Evolutionary conservation across 1,140 invertebrate species (phyloP).

Genomic region (Pseudachorutes palmiensis): DNA sequence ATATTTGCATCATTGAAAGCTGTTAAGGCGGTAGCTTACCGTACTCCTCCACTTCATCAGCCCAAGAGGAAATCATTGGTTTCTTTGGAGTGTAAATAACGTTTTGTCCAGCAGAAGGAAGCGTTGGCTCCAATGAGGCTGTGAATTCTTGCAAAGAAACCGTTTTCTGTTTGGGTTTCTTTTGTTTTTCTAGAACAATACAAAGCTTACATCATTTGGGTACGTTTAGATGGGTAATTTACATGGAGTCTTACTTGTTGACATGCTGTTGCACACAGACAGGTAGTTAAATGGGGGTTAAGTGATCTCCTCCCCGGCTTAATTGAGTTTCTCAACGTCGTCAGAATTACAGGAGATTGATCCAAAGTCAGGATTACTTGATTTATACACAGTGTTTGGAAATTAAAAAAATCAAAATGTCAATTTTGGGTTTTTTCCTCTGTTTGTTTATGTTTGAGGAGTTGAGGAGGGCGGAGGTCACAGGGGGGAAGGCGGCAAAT

Average conservation of each 20-base stretch:
- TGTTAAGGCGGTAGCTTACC: too few relatives aligned
- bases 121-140: conserved; percentile 46
- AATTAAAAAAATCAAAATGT: too few relatives aligned
- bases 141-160: conserved; percentile 60
- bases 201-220: not conserved
- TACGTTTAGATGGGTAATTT: not conserved
- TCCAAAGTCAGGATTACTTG: too few relatives aligned
- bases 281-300: too few relatives aligned
- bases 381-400: too few relatives aligned
- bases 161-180: conserved; percentile 64
- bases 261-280: not conserved
- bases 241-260: not conserved
- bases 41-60: conserved; percentile 61
- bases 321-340: too few relatives aligned
- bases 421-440: too few relatives aligned
- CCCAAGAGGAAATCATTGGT: conserved; percentile 52
- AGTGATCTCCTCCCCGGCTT: too few relatives aligned
- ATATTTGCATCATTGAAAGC: conserved; percentile 20
- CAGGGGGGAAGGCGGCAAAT: too few relatives aligned
- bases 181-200: conserved; percentile 52
- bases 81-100: conserved; percentile 40
- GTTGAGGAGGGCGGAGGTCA: too few relatives aligned
- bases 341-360: too few relatives aligned
- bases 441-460: too few relatives aligned
- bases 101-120: conserved; percentile 45